A percentile compares a stretch with the other conserved stretches of the same genome.
Conservation (phyloP, 2,888 invertebrate species). For the Noctua janthina region DNA sequence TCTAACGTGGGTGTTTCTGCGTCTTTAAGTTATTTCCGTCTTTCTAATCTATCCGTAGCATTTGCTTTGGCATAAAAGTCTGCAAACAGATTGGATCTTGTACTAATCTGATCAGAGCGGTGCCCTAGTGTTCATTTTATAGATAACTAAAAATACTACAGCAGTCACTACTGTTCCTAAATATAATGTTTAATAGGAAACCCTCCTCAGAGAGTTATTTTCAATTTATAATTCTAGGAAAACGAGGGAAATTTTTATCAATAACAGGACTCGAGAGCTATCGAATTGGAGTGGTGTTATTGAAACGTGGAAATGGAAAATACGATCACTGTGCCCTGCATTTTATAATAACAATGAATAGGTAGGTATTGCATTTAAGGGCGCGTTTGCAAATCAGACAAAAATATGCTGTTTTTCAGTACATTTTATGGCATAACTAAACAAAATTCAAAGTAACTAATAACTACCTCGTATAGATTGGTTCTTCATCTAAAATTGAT, state of each 20-base stretch:
- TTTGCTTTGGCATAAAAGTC: conserved; percentile 14
- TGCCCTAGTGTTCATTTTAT: conserved; percentile 1
- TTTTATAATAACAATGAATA: background rate
- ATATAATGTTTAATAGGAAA: background rate
- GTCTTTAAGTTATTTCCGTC: conserved; percentile 22
- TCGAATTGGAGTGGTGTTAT: background rate
- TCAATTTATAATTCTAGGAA: background rate
- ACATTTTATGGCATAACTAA: no score
- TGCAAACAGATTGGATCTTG: conserved; percentile 6
- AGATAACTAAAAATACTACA: background rate
- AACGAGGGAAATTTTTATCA: background rate
- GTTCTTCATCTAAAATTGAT: no score
- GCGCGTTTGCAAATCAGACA: no score
- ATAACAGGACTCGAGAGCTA: background rate
- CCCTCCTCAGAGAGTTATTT: background rate
- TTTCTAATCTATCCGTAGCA: conserved; percentile 18
- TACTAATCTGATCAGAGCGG: conserved; percentile 10
- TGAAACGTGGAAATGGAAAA: conserved; percentile 9
- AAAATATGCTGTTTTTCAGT: no score
- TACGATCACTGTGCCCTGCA: background rate
- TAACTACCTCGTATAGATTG: no score
- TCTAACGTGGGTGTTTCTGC: background rate
- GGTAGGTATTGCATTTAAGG: background rate
- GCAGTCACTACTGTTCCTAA: background rate
- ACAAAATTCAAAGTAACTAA: no score